Percentiles rank a stretch among this genome's conserved stretches.
Conservation (phyloP, 2,113 vertebrate genomes). For the Elachura formosa region DNA sequence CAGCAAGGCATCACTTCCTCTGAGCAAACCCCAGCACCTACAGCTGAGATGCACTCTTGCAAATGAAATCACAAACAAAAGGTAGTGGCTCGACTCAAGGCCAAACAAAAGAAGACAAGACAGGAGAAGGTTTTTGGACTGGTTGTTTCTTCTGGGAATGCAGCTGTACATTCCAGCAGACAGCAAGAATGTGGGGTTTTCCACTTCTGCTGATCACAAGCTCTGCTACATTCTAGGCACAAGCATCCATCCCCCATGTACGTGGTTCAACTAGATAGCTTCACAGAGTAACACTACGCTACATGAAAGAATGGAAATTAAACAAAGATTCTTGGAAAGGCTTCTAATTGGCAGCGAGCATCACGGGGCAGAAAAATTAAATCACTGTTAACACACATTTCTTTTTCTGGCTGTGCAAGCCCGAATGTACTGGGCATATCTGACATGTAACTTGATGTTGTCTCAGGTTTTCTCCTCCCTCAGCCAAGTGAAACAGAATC, state of each 20-base stretch:
- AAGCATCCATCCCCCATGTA: not conserved
- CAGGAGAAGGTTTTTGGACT: not conserved
- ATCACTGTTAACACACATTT: not conserved
- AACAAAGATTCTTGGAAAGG: not conserved
- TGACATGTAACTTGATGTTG: not conserved
- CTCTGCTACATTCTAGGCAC: not conserved
- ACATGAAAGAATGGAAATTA: not conserved
- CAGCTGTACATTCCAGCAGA: slow-evolving; percentile 48
- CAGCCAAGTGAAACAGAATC: not conserved
- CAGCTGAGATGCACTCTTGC: not conserved
- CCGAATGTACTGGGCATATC: not conserved
- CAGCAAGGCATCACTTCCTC: not conserved
- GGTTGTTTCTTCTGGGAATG: not conserved
- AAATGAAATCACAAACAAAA: not conserved
- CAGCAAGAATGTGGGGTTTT: slow-evolving; percentile 58
- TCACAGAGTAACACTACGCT: not conserved
- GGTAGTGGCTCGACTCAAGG: not conserved
- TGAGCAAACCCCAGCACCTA: not conserved
- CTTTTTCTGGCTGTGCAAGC: not conserved
- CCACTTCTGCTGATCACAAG: not conserved
- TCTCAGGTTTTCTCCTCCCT: not conserved
- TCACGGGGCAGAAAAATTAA: not conserved
- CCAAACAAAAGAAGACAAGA: not conserved
- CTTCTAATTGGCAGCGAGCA: not conserved
- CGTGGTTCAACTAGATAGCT: not conserved